Evolutionary conservation across 2,888 invertebrate species (phyloP).

Genomic region (Liodrosophila aerea): DNA sequence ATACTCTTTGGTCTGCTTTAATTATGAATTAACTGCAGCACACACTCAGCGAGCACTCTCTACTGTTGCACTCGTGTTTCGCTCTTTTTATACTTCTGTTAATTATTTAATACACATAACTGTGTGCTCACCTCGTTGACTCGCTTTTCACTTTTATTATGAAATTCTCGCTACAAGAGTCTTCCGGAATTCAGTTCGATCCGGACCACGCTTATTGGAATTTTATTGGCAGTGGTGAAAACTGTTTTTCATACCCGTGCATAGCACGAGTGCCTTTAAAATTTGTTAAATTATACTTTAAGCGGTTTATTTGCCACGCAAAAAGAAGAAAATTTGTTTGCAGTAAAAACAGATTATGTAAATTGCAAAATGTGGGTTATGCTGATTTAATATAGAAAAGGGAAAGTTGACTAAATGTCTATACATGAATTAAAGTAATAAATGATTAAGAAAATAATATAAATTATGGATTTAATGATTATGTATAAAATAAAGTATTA

Average conservation of each 20-base stretch:
- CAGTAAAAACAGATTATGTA: conserved; percentile 7
- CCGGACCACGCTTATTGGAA: conserved; percentile 32
- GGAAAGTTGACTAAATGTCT: too few relatives aligned
- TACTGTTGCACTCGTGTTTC: too few relatives aligned
- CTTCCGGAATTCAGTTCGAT: background rate
- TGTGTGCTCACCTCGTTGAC: conserved; percentile 23
- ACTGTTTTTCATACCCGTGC: conserved; percentile 11
- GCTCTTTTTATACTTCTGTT: too few relatives aligned
- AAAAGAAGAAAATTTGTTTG: background rate
- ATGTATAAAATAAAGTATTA: too few relatives aligned
- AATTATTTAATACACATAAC: conserved; percentile 26
- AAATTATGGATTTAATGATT: too few relatives aligned
- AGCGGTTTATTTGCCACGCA: conserved; percentile 32
- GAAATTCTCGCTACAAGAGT: background rate
- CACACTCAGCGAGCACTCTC: background rate
- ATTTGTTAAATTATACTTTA: conserved; percentile 37
- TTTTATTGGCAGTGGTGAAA: conserved; percentile 36
- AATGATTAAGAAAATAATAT: too few relatives aligned
- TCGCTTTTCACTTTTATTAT: conserved; percentile 30
- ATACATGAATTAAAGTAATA: too few relatives aligned
- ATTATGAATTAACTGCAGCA: too few relatives aligned
- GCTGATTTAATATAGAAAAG: too few relatives aligned
- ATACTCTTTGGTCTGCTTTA: too few relatives aligned
- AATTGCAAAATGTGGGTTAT: too few relatives aligned
- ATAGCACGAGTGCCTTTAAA: conserved; percentile 7